phyloP scores from a whole-genome alignment of 1,140 invertebrate species.

The Diploscapter pachys region DNA sequence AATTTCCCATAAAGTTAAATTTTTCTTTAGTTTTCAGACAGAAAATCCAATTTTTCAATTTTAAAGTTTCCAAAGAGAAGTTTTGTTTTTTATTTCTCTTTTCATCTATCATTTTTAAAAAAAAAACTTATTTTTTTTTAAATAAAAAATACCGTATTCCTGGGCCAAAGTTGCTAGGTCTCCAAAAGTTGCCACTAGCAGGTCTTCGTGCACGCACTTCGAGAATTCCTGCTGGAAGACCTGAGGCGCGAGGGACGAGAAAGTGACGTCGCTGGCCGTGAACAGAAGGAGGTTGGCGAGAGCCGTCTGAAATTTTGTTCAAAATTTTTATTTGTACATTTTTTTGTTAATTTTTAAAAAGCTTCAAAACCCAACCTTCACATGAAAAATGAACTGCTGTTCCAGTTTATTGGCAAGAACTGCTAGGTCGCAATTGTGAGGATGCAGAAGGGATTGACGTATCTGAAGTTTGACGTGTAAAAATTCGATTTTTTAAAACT shows the following conservation, averaged over 20 bases:
- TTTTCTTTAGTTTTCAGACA: too few relatives aligned
- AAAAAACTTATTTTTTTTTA: too few relatives aligned
- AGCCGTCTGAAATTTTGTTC: slow-evolving; percentile 32
- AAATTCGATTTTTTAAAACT: too few relatives aligned
- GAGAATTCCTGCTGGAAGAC: slow-evolving; percentile 19
- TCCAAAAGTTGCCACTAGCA: slow-evolving; percentile 22
- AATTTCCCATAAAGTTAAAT: too few relatives aligned
- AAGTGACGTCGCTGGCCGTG: slow-evolving; percentile 41
- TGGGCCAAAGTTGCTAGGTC: neutral
- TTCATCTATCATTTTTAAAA: too few relatives aligned
- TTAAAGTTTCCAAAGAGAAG: neutral
- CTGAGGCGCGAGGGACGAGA: slow-evolving; percentile 21
- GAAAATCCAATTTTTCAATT: too few relatives aligned
- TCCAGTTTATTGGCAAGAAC: slow-evolving; percentile 21
- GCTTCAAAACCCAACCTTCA: slow-evolving; percentile 8
- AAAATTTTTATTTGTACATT: too few relatives aligned
- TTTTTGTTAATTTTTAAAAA: too few relatives aligned
- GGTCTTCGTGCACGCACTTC: slow-evolving; percentile 19
- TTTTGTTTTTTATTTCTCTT: neutral
- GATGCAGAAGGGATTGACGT: slow-evolving; percentile 5
- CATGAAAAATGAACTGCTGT: slow-evolving; percentile 26
- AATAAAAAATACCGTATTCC: slow-evolving; percentile 6
- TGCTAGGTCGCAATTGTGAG: slow-evolving; percentile 1
- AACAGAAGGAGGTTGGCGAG: slow-evolving; percentile 41
- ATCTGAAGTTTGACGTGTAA: too few relatives aligned